Conservation (phyloP, 2,113 vertebrate species). For the Gasterosteus nipponicus region DNA sequence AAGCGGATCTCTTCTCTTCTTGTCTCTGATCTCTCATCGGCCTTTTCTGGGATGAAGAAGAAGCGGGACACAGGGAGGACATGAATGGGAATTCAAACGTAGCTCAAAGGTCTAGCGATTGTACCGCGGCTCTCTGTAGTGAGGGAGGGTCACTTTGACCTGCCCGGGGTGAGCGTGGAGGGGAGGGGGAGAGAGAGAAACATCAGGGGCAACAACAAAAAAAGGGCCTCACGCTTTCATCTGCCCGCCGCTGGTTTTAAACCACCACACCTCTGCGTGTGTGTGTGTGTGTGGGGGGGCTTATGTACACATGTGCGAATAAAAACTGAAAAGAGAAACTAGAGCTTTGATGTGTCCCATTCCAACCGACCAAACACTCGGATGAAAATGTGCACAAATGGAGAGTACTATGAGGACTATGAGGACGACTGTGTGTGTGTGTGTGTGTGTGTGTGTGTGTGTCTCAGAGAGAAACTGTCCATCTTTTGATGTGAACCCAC, state of each 20-base stretch:
- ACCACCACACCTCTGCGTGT: conserved; percentile 65
- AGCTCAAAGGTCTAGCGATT: conserved; percentile 76
- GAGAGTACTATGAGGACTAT: conserved; percentile 49
- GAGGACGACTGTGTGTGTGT: conserved; percentile 18
- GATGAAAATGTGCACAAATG: conserved; percentile 66
- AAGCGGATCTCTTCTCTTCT: neutral
- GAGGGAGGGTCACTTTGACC: conserved; percentile 73
- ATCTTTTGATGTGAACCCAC: conserved; percentile 79
- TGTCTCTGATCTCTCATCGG: conserved; percentile 72
- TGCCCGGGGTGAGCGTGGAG: conserved; percentile 33
- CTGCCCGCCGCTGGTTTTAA: conserved; percentile 67
- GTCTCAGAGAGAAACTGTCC: conserved; percentile 44
- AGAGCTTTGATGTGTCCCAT: conserved; percentile 81
- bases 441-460: conserved; percentile 24
- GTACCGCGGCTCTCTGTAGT: conserved; percentile 70
- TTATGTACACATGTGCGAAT: conserved; percentile 46
- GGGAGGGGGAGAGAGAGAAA: conserved; percentile 1
- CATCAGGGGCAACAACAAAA: conserved; percentile 44
- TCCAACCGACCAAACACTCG: conserved; percentile 74
- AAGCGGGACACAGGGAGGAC: conserved; percentile 53
- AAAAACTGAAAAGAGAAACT: conserved; percentile 67
- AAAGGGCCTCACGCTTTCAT: conserved; percentile 64
- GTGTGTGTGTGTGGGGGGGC: conserved; percentile 9
- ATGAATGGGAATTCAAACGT: conserved; percentile 76
- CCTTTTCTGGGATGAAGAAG: conserved; percentile 56